Evolutionary conservation across 2,797 vertebrate species (phyloP).

Genomic region (Meda fulgida): DNA sequence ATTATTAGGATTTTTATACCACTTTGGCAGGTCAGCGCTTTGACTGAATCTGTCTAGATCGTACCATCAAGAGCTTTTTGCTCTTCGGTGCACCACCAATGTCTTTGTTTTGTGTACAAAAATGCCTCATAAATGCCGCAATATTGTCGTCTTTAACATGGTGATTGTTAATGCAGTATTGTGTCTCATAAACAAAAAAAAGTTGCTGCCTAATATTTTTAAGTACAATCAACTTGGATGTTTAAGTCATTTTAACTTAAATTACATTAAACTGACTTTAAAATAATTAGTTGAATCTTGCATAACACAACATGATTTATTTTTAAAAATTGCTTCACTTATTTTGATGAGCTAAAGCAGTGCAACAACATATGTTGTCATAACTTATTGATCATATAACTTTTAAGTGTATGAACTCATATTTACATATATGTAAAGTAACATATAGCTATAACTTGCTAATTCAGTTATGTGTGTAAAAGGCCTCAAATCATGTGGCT

Average conservation of each 20-base stretch:
- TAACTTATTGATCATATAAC: no score
- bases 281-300: no score
- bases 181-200: background rate
- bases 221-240: no score
- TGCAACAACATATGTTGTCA: no score
- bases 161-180: no score
- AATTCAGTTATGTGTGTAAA: background rate
- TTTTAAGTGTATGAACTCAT: no score
- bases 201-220: no score
- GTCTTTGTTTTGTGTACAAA: conserved; percentile 69
- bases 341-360: no score
- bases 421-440: background rate
- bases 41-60: conserved; percentile 31
- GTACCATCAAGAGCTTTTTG: conserved; percentile 18
- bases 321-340: no score
- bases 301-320: no score
- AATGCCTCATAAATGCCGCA: conserved; percentile 73
- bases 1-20: conserved; percentile 16
- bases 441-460: background rate
- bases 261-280: no score
- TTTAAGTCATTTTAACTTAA: no score
- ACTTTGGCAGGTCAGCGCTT: conserved; percentile 4
- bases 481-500: background rate
- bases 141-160: background rate
- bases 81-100: conserved; percentile 42